Evolutionary conservation across 2,888 invertebrate species (phyloP).

Genomic region (Pedicia rivosa): DNA sequence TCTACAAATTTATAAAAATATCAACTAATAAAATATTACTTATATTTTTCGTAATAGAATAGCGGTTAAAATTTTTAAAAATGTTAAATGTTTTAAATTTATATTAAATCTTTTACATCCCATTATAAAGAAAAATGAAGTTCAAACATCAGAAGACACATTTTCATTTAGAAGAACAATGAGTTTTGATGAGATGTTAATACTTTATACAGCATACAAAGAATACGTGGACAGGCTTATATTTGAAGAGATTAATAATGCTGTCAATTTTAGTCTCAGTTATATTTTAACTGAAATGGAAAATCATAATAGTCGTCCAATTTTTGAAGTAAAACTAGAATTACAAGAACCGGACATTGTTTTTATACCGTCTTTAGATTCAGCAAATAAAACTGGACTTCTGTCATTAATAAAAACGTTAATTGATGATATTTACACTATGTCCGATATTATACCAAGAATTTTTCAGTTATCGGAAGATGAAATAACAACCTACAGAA

Average conservation of each 20-base stretch:
- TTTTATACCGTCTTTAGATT: conserved; percentile 38
- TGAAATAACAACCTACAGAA: not conserved
- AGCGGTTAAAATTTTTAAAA: too few relatives aligned
- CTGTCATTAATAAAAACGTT: not conserved
- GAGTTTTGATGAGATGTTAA: too few relatives aligned
- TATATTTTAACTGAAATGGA: conserved; percentile 25
- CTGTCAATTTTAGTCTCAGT: conserved; percentile 14
- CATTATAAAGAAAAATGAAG: too few relatives aligned
- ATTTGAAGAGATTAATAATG: not conserved
- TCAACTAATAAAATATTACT: too few relatives aligned
- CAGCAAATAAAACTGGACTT: not conserved
- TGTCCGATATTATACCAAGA: not conserved
- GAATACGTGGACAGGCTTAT: not conserved
- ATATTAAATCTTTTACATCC: too few relatives aligned
- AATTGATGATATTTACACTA: not conserved
- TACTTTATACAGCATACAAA: not conserved
- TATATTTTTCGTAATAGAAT: too few relatives aligned
- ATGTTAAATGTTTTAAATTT: too few relatives aligned
- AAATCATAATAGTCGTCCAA: conserved; percentile 33
- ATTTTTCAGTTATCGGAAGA: not conserved
- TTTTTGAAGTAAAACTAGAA: conserved; percentile 62
- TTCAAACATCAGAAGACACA: too few relatives aligned
- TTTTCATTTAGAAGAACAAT: too few relatives aligned
- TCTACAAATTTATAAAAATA: too few relatives aligned
- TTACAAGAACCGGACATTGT: conserved; percentile 55